Evolutionary conservation across 2,888 invertebrate species (phyloP).

Genomic region (Drosophila flavopinicola): DNA sequence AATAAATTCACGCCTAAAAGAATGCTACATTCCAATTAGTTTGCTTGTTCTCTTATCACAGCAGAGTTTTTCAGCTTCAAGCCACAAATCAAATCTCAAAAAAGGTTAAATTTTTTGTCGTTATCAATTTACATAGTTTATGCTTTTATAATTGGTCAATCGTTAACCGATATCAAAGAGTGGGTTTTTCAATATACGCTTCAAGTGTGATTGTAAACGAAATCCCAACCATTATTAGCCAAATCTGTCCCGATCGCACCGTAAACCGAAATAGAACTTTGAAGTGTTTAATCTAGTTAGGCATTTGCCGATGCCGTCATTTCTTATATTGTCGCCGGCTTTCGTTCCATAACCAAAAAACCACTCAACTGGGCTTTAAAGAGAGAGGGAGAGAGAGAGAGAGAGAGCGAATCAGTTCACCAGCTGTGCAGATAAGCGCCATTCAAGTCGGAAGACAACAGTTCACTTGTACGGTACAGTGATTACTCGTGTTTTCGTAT

Average conservation of each 20-base stretch:
- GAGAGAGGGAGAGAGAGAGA: neutral
- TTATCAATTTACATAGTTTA: slow-evolving; percentile 1
- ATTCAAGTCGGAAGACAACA: slow-evolving; percentile 36
- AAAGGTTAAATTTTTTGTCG: neutral
- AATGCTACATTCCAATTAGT: neutral
- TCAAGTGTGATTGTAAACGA: neutral
- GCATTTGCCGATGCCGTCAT: slow-evolving; percentile 23
- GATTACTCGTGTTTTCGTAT: slow-evolving; percentile 63
- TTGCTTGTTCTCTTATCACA: neutral
- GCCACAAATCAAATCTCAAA: neutral
- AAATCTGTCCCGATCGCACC: slow-evolving; percentile 7
- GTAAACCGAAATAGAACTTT: slow-evolving; percentile 4
- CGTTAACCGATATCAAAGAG: neutral
- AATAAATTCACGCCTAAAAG: slow-evolving; percentile 28
- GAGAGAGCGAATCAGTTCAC: neutral
- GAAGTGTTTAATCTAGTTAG: slow-evolving; percentile 7
- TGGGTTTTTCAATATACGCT: neutral
- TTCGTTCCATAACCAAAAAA: slow-evolving; percentile 1
- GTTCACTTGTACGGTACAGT: slow-evolving; percentile 31
- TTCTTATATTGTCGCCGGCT: slow-evolving; percentile 10
- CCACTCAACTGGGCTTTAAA: neutral
- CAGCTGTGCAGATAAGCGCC: slow-evolving; percentile 27
- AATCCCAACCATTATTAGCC: neutral
- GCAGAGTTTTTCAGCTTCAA: too few species aligned
- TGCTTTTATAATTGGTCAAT: slow-evolving; percentile 6